Base-by-base conservation (phyloP, 2,113 vertebrate species). In the Motacilla alba region DNA sequence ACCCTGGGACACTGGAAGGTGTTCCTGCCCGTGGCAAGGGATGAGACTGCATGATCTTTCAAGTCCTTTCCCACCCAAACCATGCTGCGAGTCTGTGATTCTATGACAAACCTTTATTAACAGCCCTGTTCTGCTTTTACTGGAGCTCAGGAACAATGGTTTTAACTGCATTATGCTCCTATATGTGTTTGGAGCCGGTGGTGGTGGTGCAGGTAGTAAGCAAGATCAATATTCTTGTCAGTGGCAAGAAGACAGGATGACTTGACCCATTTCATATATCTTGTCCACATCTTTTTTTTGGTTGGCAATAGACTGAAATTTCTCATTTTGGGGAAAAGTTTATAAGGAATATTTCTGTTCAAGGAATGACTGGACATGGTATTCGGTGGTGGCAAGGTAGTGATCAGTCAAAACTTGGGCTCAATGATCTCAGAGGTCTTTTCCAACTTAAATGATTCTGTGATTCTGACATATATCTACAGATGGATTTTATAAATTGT, bases 1-100 rank as follows among this genome's bases (percentile, higher is more conserved):
- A 23, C 0, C 17, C 39, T 47, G 47, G 39, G 4, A 0, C 0
- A 13, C n/a, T 2, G 55, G 8, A 3, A 76, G 7, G 7, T 69
- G 41, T 62, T 20, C 16, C 24, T 60, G 46, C 33, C 33, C 3
- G 3, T 28, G 66, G 30, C 41, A 26, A 12, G 10, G 39, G 2
- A 2, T 60, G 35, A 7, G 6, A 56, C 14, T 50, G 1, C 17
- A 17, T 21, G 39, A 17, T 7, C 4, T 62, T 62, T 15, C 2
- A 55, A 4, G 9, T 62, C n/a, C 11, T 2, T 55, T 41, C 41
- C 30, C 13, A 31, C 22, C 31, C 78, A 27, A 43, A 31, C 47
- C 31, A 0, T 18, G 13, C 35, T 31, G 21, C 5, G 3, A 37
- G 41, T 8, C 30, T 20, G 16, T 53, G 39, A 19, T 50, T 64